Base-by-base conservation (phyloP, 2,888 invertebrate genomes). In the Dolichomitus sp. region DNA sequence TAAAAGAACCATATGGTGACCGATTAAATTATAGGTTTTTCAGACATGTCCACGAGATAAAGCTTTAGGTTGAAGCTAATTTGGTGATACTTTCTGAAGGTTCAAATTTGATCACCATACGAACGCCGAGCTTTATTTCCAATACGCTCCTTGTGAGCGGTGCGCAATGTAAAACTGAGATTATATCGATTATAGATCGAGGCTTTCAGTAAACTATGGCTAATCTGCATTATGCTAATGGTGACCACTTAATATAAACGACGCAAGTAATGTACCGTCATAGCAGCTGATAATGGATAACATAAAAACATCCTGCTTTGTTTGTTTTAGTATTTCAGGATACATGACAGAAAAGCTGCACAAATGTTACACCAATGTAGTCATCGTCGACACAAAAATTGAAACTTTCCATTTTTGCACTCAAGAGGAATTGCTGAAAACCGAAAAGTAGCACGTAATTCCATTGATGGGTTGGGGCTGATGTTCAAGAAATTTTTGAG, bases 391-490 rank as follows among this genome's bases (percentile, higher is more conserved):
- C 27, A 14, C 1, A 14, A 11, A 6, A 65, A 33, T n/a, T 7
- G 14, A 52, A 37, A 33, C 40, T 68, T 68, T 59, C 59, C 17
- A 27, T 75, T 9, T 5, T 42, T 17, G 7, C 0, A 5, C 6
- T 81, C 19, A 85, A 2, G 81, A 76, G 57, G 91, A 89, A 74
- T 91, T 90, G 61, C 93, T 92, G 80, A 93, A 93, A 0, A 91
- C 91, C 4, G 91, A 92, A 87, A 93, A 89, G 81, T 93, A 93
- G 83, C 93, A 93, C 5, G 91, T 88, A 17, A 92, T 85, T 23
- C 93, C 93, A 63, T 89, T 87, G 30, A 88, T 66, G 0, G 93
- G 93, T 14, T 83, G 83, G 0, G 93, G 93, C 76, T 93, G 93
- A 69, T 86, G 89, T 6, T 87, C 72, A 11, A 92, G 76, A 84